Percentiles rank a stretch among this genome's conserved stretches.
phyloP scores from a whole-genome alignment of 2,888 invertebrate genomes.

The Adelognathus sp. region DNA sequence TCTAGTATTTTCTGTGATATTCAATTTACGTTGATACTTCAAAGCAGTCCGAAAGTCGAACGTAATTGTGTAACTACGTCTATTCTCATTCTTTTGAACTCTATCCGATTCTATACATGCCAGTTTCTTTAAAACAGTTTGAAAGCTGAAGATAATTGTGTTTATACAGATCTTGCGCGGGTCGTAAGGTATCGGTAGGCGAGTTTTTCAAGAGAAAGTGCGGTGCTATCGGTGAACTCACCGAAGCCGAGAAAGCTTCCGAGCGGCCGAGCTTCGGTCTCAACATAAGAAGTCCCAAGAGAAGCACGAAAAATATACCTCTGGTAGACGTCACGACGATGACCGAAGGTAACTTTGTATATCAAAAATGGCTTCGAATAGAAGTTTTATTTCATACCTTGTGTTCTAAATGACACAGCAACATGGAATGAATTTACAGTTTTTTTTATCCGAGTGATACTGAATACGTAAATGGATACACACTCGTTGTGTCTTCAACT shows the following conservation, averaged over 20 bases:
- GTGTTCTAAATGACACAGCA: too few species aligned
- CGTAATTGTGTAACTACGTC: too few species aligned
- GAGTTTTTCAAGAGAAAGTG: slow-evolving; percentile 81
- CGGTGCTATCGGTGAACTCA: slow-evolving; percentile 76
- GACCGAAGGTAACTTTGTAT: slow-evolving; percentile 71
- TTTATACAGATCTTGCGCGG: slow-evolving; percentile 68
- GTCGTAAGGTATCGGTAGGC: slow-evolving; percentile 79
- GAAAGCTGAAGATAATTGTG: not conserved
- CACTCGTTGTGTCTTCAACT: too few species aligned
- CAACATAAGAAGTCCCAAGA: slow-evolving; percentile 69
- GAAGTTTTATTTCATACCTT: too few species aligned
- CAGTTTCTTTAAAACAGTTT: not conserved
- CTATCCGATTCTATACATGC: not conserved
- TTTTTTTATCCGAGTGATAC: not conserved
- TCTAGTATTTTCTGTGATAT: too few species aligned
- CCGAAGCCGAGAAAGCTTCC: slow-evolving; percentile 48
- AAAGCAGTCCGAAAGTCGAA: too few species aligned
- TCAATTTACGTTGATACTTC: too few species aligned
- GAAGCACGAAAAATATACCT: slow-evolving; percentile 62
- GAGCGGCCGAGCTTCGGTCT: slow-evolving; percentile 73
- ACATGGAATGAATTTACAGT: too few species aligned
- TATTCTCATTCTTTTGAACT: too few species aligned
- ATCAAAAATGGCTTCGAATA: too few species aligned
- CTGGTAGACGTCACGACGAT: slow-evolving; percentile 71
- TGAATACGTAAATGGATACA: too few species aligned